Base-by-base conservation (phyloP, 2,888 invertebrate genomes). In the Mimumesa dahlbomi region DNA sequence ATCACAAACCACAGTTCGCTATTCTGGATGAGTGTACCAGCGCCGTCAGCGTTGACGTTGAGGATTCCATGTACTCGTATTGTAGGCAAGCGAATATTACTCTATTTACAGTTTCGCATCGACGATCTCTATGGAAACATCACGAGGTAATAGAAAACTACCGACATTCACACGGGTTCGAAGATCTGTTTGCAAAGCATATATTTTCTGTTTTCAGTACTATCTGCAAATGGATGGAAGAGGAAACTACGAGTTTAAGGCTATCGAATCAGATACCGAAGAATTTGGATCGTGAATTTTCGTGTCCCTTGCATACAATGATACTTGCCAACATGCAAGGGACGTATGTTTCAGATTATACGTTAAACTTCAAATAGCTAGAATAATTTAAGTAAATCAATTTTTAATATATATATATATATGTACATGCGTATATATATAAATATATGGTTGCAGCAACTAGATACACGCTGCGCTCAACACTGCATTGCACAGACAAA, bases 1-100 rank as follows among this genome's bases (percentile, higher is more conserved):
- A 99, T 91, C 98, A 99, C 90, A 94, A 94, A 87, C 99, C 99
- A 0, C 98, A 98, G 90, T 99, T 99, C 91, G 99, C 99, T 9
- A 99, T 99, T 84, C 91, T 99, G 81, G 99, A 99, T 87, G 99
- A 99, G 90, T 99, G 99, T 88, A 99, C 99, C 0, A 98, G 97
- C 88, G 99, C 99, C 0, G 99, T 99, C 0, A 98, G 98, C 49
- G 97, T 99, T 0, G 99, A 99, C 89, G 99, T 99, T 0, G 99
- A 99, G 89, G 98, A 98, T 22, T 94, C 94, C 77, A 98, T 99
- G 96, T 99, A 99, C 88, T 94, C 95, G 81, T 97, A 98, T 90
- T 98, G 98, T 86, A 92, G 95, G 82, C 89, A 92, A 90, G 93
- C 92, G 81, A 94, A 94, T 61, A 99, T 99, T 86, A 97, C 98